These are phyloP conservation scores for Drosophila quinaria DNA, from an alignment of 2,888 invertebrate species.

Conservation along the genomic window DNA sequence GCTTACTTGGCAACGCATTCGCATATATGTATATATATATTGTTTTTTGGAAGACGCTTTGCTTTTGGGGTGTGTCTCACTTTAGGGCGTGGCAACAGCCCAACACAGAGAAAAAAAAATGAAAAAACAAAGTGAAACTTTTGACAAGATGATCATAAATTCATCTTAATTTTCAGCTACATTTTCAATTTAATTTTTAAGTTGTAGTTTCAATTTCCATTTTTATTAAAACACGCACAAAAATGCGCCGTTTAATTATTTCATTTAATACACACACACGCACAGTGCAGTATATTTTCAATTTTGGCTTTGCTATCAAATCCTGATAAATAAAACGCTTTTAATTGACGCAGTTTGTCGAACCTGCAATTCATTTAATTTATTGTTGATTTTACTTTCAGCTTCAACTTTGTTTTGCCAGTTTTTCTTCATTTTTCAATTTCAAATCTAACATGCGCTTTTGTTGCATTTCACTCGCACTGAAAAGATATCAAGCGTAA, in stretches of 20 bases:
- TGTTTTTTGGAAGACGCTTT: constrained; percentile 9
- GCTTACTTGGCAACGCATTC: constrained; percentile 36
- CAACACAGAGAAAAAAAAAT: background rate
- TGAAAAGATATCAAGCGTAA: constrained; percentile 37
- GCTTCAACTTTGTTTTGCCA: constrained; percentile 47
- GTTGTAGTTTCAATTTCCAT: constrained; percentile 43
- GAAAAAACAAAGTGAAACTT: constrained; percentile 50
- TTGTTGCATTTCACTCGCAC: constrained; percentile 46
- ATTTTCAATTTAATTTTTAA: constrained; percentile 7
- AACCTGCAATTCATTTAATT: constrained; percentile 72
- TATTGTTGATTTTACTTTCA: constrained; percentile 65
- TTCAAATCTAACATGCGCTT: constrained; percentile 42
- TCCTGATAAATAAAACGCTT: constrained; percentile 25
- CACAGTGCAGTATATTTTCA: constrained; percentile 19
- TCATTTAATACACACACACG: constrained; percentile 26
- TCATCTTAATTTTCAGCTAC: constrained; percentile 2
- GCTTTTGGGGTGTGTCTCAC: constrained; percentile 12
- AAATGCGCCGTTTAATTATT: constrained; percentile 51
- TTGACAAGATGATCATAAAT: constrained; percentile 33
- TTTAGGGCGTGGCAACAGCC: constrained; percentile 4
- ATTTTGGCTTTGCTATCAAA: constrained; percentile 41
- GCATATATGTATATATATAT: background rate
- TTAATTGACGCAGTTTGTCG: constrained; percentile 69
- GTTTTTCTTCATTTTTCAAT: constrained; percentile 16
- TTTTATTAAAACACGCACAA: constrained; percentile 56